These are phyloP conservation scores for Mnemiopsis leidyi DNA, from an alignment of 37 sponge, comb jelly and placozoan genomes.

Conservation along the genomic window DNA sequence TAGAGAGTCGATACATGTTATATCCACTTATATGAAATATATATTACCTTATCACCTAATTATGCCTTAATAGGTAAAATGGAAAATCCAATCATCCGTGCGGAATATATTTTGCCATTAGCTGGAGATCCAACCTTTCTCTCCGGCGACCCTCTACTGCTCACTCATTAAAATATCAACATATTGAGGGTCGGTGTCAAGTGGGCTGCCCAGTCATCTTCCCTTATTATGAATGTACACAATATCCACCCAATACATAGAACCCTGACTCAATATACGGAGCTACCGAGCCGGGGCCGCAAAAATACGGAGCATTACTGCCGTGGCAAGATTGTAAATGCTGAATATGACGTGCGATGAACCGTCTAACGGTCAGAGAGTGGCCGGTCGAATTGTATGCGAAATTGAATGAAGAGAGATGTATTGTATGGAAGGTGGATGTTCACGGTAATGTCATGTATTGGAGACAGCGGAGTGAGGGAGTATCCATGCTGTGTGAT, in stretches of 20 bases:
- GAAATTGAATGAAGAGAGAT: not conserved
- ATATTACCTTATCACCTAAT: slow-evolving; percentile 45
- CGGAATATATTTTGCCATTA: not conserved
- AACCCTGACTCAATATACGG: not conserved
- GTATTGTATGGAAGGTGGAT: not conserved
- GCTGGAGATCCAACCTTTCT: not conserved
- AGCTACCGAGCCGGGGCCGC: not conserved
- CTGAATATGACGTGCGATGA: not conserved
- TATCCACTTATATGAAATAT: not conserved
- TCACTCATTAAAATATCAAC: not conserved
- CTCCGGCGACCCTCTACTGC: not conserved
- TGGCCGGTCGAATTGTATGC: not conserved
- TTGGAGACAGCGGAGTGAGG: not conserved
- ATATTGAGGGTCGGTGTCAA: not conserved
- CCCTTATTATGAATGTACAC: not conserved
- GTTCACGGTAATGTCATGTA: not conserved
- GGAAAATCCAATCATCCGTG: slow-evolving; percentile 59
- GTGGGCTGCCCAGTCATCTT: not conserved
- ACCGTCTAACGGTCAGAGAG: not conserved
- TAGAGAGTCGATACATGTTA: not conserved
- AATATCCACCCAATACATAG: not conserved
- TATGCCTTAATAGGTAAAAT: slow-evolving; percentile 34
- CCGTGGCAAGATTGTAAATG: not conserved
- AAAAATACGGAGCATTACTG: not conserved
- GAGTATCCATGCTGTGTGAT: no score